Evolutionary conservation across 2,113 vertebrate species (phyloP).

Genomic region (Nannospalax galili): DNA sequence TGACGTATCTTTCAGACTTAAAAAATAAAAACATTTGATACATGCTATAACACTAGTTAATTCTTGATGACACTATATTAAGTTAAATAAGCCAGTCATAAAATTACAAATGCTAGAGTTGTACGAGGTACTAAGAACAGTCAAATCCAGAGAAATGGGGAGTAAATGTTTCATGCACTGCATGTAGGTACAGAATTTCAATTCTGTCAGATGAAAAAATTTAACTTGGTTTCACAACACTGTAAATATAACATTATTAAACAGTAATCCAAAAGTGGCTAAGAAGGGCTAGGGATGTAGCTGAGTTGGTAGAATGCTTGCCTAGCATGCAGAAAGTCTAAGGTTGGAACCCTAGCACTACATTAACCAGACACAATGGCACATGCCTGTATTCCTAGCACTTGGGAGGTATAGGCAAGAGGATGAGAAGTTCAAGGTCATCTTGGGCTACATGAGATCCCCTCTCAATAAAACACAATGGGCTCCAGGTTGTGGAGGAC

Average conservation of each 20-base stretch:
- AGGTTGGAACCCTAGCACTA: background rate
- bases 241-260: background rate
- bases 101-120: constrained; percentile 31
- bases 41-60: background rate
- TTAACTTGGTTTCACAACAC: background rate
- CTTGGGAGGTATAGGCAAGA: background rate
- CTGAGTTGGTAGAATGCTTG: background rate
- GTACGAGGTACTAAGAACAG: background rate
- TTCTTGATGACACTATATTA: background rate
- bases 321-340: background rate
- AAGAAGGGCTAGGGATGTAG: background rate
- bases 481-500: no score
- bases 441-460: background rate
- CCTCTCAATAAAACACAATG: background rate
- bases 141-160: background rate
- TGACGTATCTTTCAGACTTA: background rate
- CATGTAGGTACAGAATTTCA: background rate
- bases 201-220: constrained; percentile 11
- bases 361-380: background rate
- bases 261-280: background rate
- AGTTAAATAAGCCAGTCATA: constrained; percentile 26
- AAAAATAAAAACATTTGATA: background rate
- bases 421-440: background rate
- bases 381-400: background rate
- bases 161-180: background rate